Conservation (phyloP, 2,888 invertebrate genomes). For the Brachyptera risi region DNA sequence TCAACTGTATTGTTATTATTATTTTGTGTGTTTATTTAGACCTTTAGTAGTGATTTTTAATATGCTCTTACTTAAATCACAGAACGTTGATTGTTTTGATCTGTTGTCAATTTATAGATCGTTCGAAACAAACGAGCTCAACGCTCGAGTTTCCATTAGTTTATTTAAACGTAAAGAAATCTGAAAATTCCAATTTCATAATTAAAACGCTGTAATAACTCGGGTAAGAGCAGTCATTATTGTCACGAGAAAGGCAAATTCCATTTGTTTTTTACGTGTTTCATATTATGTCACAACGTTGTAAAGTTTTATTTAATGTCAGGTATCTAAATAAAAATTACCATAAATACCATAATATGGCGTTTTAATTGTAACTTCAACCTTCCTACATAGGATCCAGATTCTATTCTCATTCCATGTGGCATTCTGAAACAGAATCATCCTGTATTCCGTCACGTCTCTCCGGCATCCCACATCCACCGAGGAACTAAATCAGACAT, state of each 20-base stretch:
- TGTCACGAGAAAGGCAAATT: slow-evolving; percentile 12
- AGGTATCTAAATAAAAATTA: neutral
- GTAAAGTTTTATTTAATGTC: slow-evolving; percentile 31
- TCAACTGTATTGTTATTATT: too few relatives aligned
- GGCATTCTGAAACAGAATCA: neutral
- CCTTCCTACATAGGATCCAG: neutral
- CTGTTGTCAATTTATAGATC: slow-evolving; percentile 13
- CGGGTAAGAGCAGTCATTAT: slow-evolving; percentile 20
- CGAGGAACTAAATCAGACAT: neutral
- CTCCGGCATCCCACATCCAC: neutral
- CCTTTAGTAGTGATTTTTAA: slow-evolving; percentile 28
- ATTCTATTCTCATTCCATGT: neutral
- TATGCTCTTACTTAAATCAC: slow-evolving; percentile 29
- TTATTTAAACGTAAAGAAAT: too few relatives aligned
- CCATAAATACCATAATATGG: neutral
- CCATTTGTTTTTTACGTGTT: slow-evolving; percentile 5
- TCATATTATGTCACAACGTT: slow-evolving; percentile 24
- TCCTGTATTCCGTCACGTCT: neutral
- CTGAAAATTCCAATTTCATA: too few relatives aligned
- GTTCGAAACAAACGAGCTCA: too few relatives aligned
- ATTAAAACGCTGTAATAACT: neutral
- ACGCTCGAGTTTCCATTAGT: too few relatives aligned
- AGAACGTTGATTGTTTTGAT: slow-evolving; percentile 27
- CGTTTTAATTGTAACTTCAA: slow-evolving; percentile 4
- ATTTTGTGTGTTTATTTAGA: too few relatives aligned